A percentile compares a stretch with the other conserved stretches of the same genome.
Evolutionary conservation across 2,888 invertebrate genomes (phyloP).

Genomic region (Liodrosophila aerea): DNA sequence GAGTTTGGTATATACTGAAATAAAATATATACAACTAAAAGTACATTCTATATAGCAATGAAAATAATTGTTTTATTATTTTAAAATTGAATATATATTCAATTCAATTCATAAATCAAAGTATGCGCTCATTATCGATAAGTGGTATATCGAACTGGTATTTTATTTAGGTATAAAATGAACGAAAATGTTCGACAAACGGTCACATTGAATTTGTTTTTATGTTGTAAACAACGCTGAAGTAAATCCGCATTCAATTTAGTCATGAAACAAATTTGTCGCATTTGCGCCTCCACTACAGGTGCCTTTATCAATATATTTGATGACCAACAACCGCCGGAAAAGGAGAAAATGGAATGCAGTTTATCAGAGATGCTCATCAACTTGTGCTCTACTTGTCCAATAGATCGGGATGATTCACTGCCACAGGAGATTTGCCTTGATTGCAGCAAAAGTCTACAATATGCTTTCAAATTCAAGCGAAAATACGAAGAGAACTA

Average conservation of each 20-base stretch:
- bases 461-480: conserved; percentile 32
- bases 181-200: no score
- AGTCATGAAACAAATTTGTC: conserved; percentile 17
- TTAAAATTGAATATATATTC: not conserved
- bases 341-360: conserved; percentile 1
- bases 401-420: conserved; percentile 18
- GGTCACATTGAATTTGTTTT: conserved; percentile 6
- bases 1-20: not conserved
- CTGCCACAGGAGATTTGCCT: conserved; percentile 42
- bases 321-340: not conserved
- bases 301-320: conserved; percentile 8
- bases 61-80: no score
- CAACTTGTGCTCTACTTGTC: not conserved
- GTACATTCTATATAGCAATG: no score
- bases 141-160: no score
- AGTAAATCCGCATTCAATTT: not conserved
- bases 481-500: conserved; percentile 6
- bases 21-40: no score
- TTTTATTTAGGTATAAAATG: no score
- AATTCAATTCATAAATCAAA: not conserved
- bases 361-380: conserved; percentile 19
- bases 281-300: conserved; percentile 3
- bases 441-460: conserved; percentile 28
- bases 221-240: conserved; percentile 1
- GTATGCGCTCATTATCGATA: no score